Evolutionary conservation across 2,888 invertebrate species (phyloP), one percentile per base, ranked within the genome.

Genomic region (Cheilosia urbana): DNA sequence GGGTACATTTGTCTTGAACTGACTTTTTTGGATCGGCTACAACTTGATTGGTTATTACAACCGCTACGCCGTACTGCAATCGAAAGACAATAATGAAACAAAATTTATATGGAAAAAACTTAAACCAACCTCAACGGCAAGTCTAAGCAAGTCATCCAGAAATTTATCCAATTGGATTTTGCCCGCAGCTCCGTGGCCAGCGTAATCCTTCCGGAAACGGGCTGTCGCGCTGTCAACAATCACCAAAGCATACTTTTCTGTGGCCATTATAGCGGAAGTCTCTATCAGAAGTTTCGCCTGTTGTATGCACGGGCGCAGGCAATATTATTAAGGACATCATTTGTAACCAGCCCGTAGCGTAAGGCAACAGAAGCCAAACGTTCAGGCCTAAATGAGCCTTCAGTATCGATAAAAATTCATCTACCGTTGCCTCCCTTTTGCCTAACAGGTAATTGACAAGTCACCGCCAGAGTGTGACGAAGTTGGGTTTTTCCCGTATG

Each of bases 21-120:
- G 99, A 99, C 92, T 99, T 99, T 92, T 99, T 99, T 0, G 98
- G 98, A 92, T 99, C 99, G 0, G 99, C 99, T 0, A 99, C 99
- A 5, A 99, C 99, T 93, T 99, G 99, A 93, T 99, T 99, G 0
- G 99, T 99, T 87, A 99, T 98, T 13, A 99, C 96, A 5, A 99
- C 98, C 15, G 99, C 99, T 3, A 99, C 98, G 11, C 99, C 99
- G 93, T 98, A 99, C 96, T 97, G 91, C 71, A 93, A 93, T 73
- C 58, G 63, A 79, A 81, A 65, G 34, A 58, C 19, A 63, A 40
- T 21, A 1, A 55, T 3, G n/a, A 1, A 21, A 19, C n/a, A 21
- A 51, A 34, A 24, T 57, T 2, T n/a, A 1, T 6, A 0, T 7
- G 24, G 2, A n/a, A 45, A 13, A 27, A 0, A 15, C 3, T 57